Percentiles rank a stretch among this genome's conserved stretches.
Conservation (phyloP, 2,113 vertebrate genomes). For the Corythaixoides concolor region DNA sequence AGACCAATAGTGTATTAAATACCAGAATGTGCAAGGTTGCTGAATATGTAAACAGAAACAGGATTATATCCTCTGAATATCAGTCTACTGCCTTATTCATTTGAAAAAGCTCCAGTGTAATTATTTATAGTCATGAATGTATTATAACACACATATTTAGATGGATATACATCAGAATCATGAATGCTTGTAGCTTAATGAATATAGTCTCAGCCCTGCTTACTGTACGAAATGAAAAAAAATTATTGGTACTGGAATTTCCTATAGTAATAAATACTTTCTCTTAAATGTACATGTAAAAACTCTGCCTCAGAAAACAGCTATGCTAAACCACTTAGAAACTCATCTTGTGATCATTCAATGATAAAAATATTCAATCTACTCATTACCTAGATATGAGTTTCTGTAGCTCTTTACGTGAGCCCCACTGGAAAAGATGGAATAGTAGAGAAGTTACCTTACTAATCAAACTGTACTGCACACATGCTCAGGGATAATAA, state of each 20-base stretch:
- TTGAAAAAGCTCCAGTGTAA: neutral
- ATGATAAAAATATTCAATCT: neutral
- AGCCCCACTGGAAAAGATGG: neutral
- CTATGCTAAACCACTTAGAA: neutral
- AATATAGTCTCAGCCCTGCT: neutral
- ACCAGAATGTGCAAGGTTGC: neutral
- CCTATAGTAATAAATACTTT: neutral
- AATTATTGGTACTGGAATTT: neutral
- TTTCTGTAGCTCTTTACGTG: neutral
- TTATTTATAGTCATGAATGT: neutral
- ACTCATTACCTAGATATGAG: neutral
- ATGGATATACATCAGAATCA: neutral
- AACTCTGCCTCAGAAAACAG: neutral
- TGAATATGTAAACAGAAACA: neutral
- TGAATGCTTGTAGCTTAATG: neutral
- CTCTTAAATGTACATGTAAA: neutral
- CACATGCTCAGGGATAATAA: neutral
- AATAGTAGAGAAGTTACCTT: slow-evolving; percentile 4
- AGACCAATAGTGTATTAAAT: neutral
- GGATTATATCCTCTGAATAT: neutral
- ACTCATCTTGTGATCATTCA: neutral
- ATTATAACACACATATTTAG: neutral
- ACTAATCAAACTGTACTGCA: neutral
- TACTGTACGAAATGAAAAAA: neutral
- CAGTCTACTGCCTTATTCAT: neutral